phyloP scores from a whole-genome alignment of 2,888 invertebrate genomes.

The Cactoblastis cactorum region DNA sequence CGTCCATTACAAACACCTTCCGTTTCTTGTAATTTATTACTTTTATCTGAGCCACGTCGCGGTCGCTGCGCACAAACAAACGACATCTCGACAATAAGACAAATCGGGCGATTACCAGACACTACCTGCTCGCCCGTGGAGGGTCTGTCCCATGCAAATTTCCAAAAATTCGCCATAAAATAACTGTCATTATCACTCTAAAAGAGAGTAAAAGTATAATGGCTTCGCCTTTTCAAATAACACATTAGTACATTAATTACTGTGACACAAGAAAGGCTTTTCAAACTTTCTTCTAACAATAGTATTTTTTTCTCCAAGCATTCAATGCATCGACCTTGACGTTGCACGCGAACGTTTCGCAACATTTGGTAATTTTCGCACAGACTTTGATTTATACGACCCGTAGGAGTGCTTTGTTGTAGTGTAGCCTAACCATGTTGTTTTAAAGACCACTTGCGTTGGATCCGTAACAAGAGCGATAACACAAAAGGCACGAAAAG shows the following conservation, averaged over 20 bases:
- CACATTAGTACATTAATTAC: slow-evolving; percentile 70
- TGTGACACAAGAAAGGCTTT: slow-evolving; percentile 61
- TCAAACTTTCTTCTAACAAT: slow-evolving; percentile 50
- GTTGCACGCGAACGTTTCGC: slow-evolving; percentile 53
- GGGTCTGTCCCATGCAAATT: slow-evolving; percentile 66
- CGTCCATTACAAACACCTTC: slow-evolving; percentile 69
- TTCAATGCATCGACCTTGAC: slow-evolving; percentile 60
- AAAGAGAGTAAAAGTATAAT: slow-evolving; percentile 70
- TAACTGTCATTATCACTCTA: slow-evolving; percentile 55
- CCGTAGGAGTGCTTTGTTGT: slow-evolving; percentile 50
- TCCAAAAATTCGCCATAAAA: slow-evolving; percentile 42
- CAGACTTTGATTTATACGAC: slow-evolving; percentile 64
- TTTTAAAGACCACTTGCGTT: slow-evolving; percentile 69
- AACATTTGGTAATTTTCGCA: slow-evolving; percentile 70
- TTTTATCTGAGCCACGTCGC: slow-evolving; percentile 73
- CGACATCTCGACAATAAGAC: slow-evolving; percentile 74
- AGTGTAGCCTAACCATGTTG: slow-evolving; percentile 41
- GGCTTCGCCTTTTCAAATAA: slow-evolving; percentile 36
- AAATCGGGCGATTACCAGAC: slow-evolving; percentile 74
- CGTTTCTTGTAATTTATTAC: slow-evolving; percentile 73
- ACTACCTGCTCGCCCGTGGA: slow-evolving; percentile 70
- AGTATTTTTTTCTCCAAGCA: slow-evolving; percentile 39
- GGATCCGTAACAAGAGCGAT: slow-evolving; percentile 49
- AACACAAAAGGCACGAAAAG: slow-evolving; percentile 42
- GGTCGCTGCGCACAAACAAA: slow-evolving; percentile 73